A percentile compares a stretch with the other conserved stretches of the same genome.
These are phyloP conservation scores for Ciconia nigra DNA, from an alignment of 2,797 vertebrate species.

Conservation along the genomic window DNA sequence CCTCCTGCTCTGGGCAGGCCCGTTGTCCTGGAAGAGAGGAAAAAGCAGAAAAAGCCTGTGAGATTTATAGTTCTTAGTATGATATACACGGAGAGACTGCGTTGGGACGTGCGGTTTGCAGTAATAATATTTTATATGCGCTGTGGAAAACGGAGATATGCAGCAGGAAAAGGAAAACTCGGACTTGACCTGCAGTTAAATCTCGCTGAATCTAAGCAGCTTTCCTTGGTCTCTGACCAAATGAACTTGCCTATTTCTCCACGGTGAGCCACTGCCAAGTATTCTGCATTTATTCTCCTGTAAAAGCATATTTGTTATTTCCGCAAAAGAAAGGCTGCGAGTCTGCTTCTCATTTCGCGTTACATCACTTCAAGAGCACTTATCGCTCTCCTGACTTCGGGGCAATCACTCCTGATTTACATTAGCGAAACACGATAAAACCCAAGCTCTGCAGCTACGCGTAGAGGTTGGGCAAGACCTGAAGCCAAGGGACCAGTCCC, in stretches of 20 bases:
- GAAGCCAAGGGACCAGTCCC: background rate
- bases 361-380: background rate
- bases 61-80: background rate
- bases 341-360: background rate
- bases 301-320: background rate
- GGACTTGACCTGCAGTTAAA: background rate
- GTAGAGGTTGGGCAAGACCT: fast-evolving
- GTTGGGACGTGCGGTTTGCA: background rate
- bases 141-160: background rate
- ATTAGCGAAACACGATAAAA: background rate
- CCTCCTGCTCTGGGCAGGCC: slow-evolving; percentile 78
- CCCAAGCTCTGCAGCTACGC: background rate
- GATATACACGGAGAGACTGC: fast-evolving
- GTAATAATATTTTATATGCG: background rate
- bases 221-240: background rate
- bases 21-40: slow-evolving; percentile 80
- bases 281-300: background rate
- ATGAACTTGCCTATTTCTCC: background rate
- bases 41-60: background rate
- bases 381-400: background rate
- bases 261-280: background rate
- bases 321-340: background rate
- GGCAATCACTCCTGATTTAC: background rate
- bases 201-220: background rate
- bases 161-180: background rate